These are phyloP conservation scores for Helogale parvula DNA, from an alignment of 2,113 vertebrate genomes.

Conservation along the genomic window DNA sequence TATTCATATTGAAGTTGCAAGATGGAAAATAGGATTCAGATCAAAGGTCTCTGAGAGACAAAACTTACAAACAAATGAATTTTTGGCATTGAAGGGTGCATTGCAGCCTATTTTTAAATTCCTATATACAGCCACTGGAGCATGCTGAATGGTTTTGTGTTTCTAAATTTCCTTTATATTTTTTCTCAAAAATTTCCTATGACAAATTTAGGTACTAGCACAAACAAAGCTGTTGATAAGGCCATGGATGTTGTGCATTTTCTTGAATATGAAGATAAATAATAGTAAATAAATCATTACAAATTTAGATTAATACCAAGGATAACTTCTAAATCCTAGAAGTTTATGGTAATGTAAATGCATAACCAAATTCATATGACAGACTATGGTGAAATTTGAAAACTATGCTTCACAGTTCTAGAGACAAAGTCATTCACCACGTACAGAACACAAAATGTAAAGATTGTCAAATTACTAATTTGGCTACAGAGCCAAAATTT, in stretches of 20 bases:
- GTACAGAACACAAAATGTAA: not conserved
- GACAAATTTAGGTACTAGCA: constrained; percentile 59
- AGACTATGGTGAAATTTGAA: not conserved
- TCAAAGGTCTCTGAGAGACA: constrained; percentile 83
- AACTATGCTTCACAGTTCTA: not conserved
- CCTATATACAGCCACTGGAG: constrained; percentile 29
- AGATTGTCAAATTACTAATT: not conserved
- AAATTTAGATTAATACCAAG: constrained; percentile 20
- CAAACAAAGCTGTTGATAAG: constrained; percentile 39
- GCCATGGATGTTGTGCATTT: not conserved
- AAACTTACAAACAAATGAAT: constrained; percentile 82
- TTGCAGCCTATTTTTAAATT: constrained; percentile 73
- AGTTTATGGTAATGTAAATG: not conserved
- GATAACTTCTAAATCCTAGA: not conserved
- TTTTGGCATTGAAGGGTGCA: constrained; percentile 67
- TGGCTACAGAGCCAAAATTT: not conserved
- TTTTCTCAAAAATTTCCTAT: not conserved
- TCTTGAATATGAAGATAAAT: constrained; percentile 11
- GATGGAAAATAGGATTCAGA: constrained; percentile 79
- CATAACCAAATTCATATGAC: not conserved
- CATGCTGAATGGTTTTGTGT: constrained; percentile 33
- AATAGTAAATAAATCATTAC: not conserved
- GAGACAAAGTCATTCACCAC: not conserved
- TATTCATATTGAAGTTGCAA: constrained; percentile 80
- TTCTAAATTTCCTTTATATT: constrained; percentile 6